Evolutionary conservation across 2,888 invertebrate genomes (phyloP).

Genomic region (Watsonalla binaria): DNA sequence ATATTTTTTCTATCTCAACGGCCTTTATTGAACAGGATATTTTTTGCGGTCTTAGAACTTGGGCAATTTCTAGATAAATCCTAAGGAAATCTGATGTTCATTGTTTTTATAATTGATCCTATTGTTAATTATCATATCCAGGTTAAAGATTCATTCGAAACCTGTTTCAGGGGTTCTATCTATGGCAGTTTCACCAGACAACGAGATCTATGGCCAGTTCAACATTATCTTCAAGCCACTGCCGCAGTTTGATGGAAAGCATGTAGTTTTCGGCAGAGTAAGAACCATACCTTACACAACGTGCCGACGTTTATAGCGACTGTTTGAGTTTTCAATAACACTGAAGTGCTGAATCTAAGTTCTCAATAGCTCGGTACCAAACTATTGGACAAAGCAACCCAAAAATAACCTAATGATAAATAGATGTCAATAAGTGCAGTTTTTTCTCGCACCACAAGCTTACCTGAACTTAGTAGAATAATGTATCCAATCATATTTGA

Average conservation of each 20-base stretch:
- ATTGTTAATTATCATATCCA: too few relatives aligned
- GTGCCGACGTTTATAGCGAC: neutral
- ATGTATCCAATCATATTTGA: too few relatives aligned
- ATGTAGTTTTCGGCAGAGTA: slow-evolving; percentile 79
- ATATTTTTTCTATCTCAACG: neutral
- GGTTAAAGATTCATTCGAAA: neutral
- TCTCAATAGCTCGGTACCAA: too few relatives aligned
- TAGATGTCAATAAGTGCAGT: too few relatives aligned
- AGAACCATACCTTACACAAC: slow-evolving; percentile 17
- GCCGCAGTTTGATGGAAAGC: slow-evolving; percentile 70
- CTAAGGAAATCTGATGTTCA: too few relatives aligned
- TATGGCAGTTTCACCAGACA: slow-evolving; percentile 60
- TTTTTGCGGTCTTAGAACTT: too few relatives aligned
- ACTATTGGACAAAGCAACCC: too few relatives aligned
- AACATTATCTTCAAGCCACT: slow-evolving; percentile 78
- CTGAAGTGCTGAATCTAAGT: too few relatives aligned
- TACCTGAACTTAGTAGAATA: too few relatives aligned
- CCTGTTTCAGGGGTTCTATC: slow-evolving; percentile 68
- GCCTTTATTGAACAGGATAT: neutral
- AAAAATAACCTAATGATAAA: too few relatives aligned
- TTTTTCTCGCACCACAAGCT: too few relatives aligned
- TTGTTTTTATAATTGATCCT: too few relatives aligned
- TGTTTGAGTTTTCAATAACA: neutral
- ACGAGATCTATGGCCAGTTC: slow-evolving; percentile 74
- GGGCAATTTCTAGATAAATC: neutral